Evolutionary conservation across 2,888 invertebrate species (phyloP).

Genomic region (Eupithecia exiguata): DNA sequence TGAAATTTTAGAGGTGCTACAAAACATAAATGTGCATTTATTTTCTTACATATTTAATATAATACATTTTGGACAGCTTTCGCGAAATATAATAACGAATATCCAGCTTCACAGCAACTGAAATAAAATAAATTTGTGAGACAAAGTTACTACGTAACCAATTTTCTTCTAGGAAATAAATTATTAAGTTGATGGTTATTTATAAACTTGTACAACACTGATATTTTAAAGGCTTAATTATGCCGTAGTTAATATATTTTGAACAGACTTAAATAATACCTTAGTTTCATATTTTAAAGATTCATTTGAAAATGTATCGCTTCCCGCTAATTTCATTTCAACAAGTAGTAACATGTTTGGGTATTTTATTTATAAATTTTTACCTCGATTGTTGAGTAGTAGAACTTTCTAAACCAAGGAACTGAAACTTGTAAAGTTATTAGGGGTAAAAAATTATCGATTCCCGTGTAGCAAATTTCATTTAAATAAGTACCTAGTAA

Average conservation of each 20-base stretch:
- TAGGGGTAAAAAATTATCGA: too few relatives aligned
- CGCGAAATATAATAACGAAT: not conserved
- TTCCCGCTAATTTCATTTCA: too few relatives aligned
- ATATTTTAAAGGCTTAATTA: not conserved
- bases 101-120: not conserved
- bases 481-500: not conserved
- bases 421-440: too few relatives aligned
- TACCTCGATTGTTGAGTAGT: too few relatives aligned
- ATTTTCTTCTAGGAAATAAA: not conserved
- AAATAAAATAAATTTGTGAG: not conserved
- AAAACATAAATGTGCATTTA: too few relatives aligned
- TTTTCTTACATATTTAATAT: too few relatives aligned
- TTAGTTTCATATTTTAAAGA: not conserved
- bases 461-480: not conserved
- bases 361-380: too few relatives aligned
- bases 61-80: too few relatives aligned
- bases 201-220: not conserved
- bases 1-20: too few relatives aligned
- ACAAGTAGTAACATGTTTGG: too few relatives aligned
- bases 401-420: too few relatives aligned
- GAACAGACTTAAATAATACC: not conserved
- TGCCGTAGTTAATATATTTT: not conserved
- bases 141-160: not conserved
- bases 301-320: too few relatives aligned
- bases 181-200: not conserved